Conservation (phyloP, 2,113 vertebrate species). For the Hystrix brachyura region DNA sequence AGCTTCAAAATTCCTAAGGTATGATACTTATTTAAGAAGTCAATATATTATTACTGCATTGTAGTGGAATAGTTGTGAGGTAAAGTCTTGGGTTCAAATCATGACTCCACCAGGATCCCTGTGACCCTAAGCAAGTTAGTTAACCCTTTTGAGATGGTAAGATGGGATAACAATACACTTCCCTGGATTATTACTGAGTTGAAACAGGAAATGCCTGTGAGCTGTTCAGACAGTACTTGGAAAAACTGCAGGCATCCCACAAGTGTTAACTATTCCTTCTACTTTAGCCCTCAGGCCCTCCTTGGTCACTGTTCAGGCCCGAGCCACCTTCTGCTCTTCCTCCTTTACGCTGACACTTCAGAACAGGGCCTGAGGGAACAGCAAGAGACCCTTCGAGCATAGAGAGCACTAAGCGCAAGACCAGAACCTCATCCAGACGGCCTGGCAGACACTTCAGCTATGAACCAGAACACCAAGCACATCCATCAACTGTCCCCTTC, state of each 20-base stretch:
- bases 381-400: constrained; percentile 55
- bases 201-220: constrained; percentile 17
- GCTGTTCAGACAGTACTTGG: constrained; percentile 62
- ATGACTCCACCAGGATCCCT: neutral
- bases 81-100: constrained; percentile 26
- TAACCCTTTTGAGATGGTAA: constrained; percentile 37
- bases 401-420: constrained; percentile 65
- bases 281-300: constrained; percentile 1
- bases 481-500: constrained; percentile 52
- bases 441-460: constrained; percentile 61
- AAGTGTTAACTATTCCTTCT: constrained; percentile 9
- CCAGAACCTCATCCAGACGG: constrained; percentile 61
- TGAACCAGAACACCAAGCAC: constrained; percentile 59
- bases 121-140: constrained; percentile 1
- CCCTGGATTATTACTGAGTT: constrained; percentile 38
- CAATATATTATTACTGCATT: neutral
- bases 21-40: neutral
- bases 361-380: constrained; percentile 61
- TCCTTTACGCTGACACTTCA: constrained; percentile 64
- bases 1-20: constrained; percentile 13
- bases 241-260: neutral
- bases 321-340: constrained; percentile 64
- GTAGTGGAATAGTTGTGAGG: neutral
- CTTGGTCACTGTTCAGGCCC: constrained; percentile 10
- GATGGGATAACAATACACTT: constrained; percentile 19